phyloP scores from a whole-genome alignment of 2,888 invertebrate genomes.

The Phlogophora meticulosa region DNA sequence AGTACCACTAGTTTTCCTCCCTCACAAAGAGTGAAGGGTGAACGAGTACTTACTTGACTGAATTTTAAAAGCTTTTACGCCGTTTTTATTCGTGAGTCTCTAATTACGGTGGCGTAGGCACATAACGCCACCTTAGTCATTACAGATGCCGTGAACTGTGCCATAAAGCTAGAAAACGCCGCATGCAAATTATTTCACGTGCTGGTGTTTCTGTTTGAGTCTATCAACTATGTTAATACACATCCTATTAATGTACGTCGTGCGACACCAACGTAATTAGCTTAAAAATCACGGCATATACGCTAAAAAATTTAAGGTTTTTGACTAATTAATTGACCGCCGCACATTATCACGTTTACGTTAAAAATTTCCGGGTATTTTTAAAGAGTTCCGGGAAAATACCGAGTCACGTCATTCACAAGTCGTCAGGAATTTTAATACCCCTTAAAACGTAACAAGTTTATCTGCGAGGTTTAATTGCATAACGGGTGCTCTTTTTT shows the following conservation, averaged over 20 bases:
- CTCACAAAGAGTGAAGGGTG: slow-evolving; percentile 58
- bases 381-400: slow-evolving; percentile 62
- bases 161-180: slow-evolving; percentile 84
- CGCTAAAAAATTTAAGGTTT: slow-evolving; percentile 42
- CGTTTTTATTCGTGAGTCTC: slow-evolving; percentile 80
- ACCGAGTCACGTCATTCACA: slow-evolving; percentile 67
- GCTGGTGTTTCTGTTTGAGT: slow-evolving; percentile 39
- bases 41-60: slow-evolving; percentile 68
- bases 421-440: slow-evolving; percentile 72
- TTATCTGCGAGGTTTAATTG: slow-evolving; percentile 73
- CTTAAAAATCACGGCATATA: slow-evolving; percentile 55
- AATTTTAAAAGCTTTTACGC: slow-evolving; percentile 80
- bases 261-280: slow-evolving; percentile 43
- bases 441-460: slow-evolving; percentile 72
- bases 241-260: slow-evolving; percentile 35
- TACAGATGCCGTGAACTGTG: slow-evolving; percentile 86
- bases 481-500: slow-evolving; percentile 70
- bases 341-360: slow-evolving; percentile 71
- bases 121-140: slow-evolving; percentile 85
- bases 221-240: slow-evolving; percentile 55
- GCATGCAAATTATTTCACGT: slow-evolving; percentile 85
- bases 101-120: slow-evolving; percentile 86
- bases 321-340: slow-evolving; percentile 65
- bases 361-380: slow-evolving; percentile 62
- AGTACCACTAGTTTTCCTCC: slow-evolving; percentile 51